phyloP scores from a whole-genome alignment of 1,140 invertebrate species.

The Polyergus mexicanus region DNA sequence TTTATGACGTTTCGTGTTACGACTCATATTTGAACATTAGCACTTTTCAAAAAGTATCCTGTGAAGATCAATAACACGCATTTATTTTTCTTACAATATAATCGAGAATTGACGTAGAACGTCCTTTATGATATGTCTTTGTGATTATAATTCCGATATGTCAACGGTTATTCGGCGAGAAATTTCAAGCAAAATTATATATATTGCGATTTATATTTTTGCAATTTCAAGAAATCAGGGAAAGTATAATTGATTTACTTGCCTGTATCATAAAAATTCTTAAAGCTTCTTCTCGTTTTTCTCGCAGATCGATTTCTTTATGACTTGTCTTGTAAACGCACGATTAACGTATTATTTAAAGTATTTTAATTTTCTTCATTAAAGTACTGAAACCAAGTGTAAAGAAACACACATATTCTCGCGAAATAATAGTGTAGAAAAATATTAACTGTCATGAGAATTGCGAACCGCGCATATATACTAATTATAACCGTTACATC shows the following conservation, averaged over 20 bases:
- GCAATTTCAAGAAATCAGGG: background rate
- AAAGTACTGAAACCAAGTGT: background rate
- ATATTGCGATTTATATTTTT: background rate
- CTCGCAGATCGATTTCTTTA: background rate
- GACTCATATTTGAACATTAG: slow-evolving; percentile 29
- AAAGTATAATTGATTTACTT: slow-evolving; percentile 3
- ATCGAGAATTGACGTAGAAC: background rate
- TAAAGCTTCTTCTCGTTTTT: background rate
- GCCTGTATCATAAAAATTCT: background rate
- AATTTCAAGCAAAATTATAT: background rate
- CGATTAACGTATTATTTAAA: background rate
- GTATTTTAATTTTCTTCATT: background rate
- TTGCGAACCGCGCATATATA: too few relatives aligned
- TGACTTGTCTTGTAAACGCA: background rate
- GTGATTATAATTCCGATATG: background rate
- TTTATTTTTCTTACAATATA: background rate
- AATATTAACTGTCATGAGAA: background rate
- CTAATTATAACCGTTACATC: background rate
- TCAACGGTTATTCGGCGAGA: background rate
- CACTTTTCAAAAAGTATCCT: background rate
- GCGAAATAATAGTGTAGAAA: background rate
- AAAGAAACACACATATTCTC: background rate
- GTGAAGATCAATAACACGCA: background rate
- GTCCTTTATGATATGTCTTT: background rate
- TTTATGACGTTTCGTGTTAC: background rate